These are phyloP conservation scores for Leucania comma DNA, from an alignment of 2,888 invertebrate genomes.

Conservation along the genomic window DNA sequence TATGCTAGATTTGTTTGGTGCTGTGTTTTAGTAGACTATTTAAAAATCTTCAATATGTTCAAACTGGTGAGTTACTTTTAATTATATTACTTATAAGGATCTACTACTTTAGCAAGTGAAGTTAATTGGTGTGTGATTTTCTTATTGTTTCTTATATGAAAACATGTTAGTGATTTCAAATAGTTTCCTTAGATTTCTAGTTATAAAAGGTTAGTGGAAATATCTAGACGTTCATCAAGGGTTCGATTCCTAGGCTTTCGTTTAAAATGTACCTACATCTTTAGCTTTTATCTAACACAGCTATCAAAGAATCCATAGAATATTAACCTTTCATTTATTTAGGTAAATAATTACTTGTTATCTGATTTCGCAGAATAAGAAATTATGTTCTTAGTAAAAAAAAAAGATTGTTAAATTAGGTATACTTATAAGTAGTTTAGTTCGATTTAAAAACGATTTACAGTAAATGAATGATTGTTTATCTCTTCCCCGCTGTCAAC, in stretches of 20 bases:
- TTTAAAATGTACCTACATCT: background rate
- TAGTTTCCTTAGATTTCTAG: background rate
- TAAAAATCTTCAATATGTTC: slow-evolving; percentile 74
- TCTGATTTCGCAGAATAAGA: too few relatives aligned
- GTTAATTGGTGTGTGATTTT: background rate
- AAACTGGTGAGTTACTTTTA: slow-evolving; percentile 81
- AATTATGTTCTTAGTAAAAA: too few relatives aligned
- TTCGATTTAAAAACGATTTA: too few relatives aligned
- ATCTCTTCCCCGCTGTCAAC: too few relatives aligned
- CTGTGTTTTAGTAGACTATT: slow-evolving; percentile 52
- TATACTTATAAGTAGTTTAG: too few relatives aligned
- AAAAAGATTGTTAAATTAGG: too few relatives aligned
- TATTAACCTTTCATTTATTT: too few relatives aligned
- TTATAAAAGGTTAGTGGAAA: background rate
- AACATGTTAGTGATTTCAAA: background rate
- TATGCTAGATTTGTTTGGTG: slow-evolving; percentile 77
- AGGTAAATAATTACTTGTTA: too few relatives aligned
- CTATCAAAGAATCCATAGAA: background rate
- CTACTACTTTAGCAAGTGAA: background rate
- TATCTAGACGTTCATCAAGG: background rate
- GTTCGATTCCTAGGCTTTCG: background rate
- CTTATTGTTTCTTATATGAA: background rate
- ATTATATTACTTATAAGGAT: background rate
- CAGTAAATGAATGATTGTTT: too few relatives aligned
- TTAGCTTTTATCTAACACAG: background rate